Conservation (phyloP, 2,797 vertebrate species). For the Psittacula echo region DNA sequence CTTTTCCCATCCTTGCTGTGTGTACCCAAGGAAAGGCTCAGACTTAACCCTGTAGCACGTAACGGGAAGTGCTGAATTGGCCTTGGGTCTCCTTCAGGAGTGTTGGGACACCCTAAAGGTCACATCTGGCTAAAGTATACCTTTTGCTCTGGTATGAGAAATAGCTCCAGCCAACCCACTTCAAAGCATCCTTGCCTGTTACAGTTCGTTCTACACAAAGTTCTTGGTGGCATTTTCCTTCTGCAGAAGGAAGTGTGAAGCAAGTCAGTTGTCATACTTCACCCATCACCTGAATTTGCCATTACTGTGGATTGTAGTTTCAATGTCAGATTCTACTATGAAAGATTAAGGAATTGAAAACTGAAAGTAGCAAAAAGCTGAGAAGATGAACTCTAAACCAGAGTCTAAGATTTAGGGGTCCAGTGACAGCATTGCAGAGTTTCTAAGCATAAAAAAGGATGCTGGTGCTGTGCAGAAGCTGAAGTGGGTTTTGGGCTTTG, state of each 20-base stretch:
- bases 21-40: neutral
- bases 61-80: accelerated
- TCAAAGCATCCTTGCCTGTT: neutral
- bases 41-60: neutral
- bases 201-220: accelerated
- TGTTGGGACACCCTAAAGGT: neutral
- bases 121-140: neutral
- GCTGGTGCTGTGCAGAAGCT: neutral
- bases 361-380: neutral
- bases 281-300: neutral
- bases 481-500: neutral
- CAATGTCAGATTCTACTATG: neutral
- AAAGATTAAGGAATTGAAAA: neutral
- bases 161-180: neutral
- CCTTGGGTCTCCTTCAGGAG: neutral
- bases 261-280: neutral
- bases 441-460: neutral
- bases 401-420: neutral
- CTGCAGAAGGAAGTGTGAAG: neutral
- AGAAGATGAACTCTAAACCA: neutral
- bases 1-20: neutral
- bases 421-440: neutral
- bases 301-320: neutral
- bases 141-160: neutral
- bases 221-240: neutral